Conservation (phyloP, 2,113 vertebrate species). For the Microtus pennsylvanicus region DNA sequence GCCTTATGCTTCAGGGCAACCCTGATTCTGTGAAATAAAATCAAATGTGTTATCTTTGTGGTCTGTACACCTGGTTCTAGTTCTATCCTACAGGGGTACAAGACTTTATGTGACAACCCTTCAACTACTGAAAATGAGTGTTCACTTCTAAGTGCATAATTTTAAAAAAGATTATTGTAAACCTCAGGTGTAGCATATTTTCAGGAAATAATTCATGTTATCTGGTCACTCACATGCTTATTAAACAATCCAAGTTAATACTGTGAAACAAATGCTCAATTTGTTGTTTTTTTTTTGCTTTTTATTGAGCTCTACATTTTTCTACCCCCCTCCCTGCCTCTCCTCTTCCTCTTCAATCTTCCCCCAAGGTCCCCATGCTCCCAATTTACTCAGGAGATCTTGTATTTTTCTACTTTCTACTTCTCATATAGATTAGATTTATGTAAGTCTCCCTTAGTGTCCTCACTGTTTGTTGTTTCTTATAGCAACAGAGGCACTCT, state of each 20-base stretch:
- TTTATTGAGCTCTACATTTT: no score
- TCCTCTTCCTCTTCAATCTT: no score
- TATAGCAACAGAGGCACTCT: not conserved
- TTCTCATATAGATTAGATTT: no score
- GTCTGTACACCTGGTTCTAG: not conserved
- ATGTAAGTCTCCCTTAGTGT: no score
- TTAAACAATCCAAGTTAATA: slow-evolving; percentile 37
- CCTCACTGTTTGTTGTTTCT: not conserved
- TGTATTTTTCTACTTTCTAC: no score
- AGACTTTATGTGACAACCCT: not conserved
- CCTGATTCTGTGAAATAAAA: not conserved
- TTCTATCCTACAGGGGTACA: not conserved
- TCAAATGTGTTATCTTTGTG: not conserved
- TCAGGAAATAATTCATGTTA: slow-evolving; percentile 3
- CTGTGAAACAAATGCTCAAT: not conserved
- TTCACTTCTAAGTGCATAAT: slow-evolving; percentile 24
- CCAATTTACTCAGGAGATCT: no score
- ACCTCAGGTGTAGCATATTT: not conserved
- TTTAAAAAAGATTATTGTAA: slow-evolving; percentile 22
- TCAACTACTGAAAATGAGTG: slow-evolving; percentile 29
- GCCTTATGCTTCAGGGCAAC: not conserved
- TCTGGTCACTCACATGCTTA: not conserved
- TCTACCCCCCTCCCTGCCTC: no score
- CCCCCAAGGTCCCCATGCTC: no score
- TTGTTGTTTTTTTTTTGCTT: not conserved